Base-by-base conservation (phyloP, 2,888 invertebrate species). In the Strigamia maritima region DNA sequence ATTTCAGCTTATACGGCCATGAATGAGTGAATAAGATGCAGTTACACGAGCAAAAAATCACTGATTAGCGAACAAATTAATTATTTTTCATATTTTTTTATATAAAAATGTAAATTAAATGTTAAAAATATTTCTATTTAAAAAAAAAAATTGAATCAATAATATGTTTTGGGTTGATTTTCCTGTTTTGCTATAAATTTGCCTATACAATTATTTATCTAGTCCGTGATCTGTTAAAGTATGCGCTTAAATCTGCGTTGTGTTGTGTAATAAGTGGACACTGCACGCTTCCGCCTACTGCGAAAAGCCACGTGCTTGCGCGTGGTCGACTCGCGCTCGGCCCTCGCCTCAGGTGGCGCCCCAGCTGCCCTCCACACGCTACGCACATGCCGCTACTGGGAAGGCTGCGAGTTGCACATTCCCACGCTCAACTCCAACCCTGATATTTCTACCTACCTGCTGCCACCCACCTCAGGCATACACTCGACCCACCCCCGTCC, bases 321-420 rank as follows among this genome's bases (percentile, higher is more conserved):
- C 76, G 76, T 76, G 76, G 38, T 38, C 26, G 76, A 35, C 76
- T 76, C 40, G 76, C 76, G 40, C 19, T 19, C 38, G 40, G 75
- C 35, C 60, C 28, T 28, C 75, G 75, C 75, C 75, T 75, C 75
- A 35, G 44, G 76, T 76, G 76, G 44, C 76, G 38, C 76, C 22
- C 76, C 76, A 76, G 16, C 76, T 76, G 76, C 76, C 76, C 24
- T 44, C n/a, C 76, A 76, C 76, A 76, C 76, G 76, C 76, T 76
- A 38, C 76, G 38, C 76, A 76, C 76, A 76, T 76, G 76, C 76
- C 76, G 76, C 38, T 60, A 60, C 44, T 76, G 76, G 40, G 76
- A 76, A 76, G 35, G 76, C 24, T 40, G 35, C 19, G 38, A 24
- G 38, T 40, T 16, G 38, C 40, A 14, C 76, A 38, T 76, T 76